Conservation (phyloP, 1,140 invertebrate species). For the Macrotrachela quadricornifera region DNA sequence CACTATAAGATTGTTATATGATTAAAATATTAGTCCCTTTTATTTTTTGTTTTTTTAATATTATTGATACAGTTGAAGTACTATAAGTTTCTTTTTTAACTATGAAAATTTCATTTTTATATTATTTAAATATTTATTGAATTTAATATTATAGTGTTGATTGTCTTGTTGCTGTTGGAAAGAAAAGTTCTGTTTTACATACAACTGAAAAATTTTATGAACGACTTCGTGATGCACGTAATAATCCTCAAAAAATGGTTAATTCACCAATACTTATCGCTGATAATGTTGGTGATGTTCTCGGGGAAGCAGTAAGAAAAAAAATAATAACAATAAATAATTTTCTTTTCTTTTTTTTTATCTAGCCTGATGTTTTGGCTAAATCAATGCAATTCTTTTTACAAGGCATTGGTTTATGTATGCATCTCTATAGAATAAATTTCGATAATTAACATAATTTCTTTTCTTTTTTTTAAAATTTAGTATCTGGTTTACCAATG, state of each 20-base stretch:
- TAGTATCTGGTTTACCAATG: too few species aligned
- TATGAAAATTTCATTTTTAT: too few species aligned
- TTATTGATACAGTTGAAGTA: too few species aligned
- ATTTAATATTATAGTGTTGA: constrained; percentile 3
- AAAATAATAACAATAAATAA: too few species aligned
- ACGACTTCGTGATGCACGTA: not conserved
- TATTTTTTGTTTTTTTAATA: too few species aligned
- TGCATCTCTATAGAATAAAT: too few species aligned
- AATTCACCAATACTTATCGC: constrained; percentile 5
- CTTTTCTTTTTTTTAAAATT: too few species aligned
- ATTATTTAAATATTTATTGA: not conserved
- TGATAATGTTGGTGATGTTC: not conserved
- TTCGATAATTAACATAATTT: too few species aligned
- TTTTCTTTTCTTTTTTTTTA: too few species aligned
- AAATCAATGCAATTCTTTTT: constrained; percentile 1
- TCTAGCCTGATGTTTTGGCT: not conserved
- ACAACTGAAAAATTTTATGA: constrained; percentile 5
- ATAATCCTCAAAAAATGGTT: not conserved
- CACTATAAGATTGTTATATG: too few species aligned
- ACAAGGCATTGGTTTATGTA: constrained; percentile 5
- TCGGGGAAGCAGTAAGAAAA: not conserved
- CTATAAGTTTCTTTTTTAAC: too few species aligned
- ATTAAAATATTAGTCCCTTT: too few species aligned
- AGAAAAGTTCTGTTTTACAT: not conserved
- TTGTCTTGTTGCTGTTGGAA: constrained; percentile 6